Base-by-base conservation (phyloP, 2,888 invertebrate genomes). In the Ectropis crepuscularia region DNA sequence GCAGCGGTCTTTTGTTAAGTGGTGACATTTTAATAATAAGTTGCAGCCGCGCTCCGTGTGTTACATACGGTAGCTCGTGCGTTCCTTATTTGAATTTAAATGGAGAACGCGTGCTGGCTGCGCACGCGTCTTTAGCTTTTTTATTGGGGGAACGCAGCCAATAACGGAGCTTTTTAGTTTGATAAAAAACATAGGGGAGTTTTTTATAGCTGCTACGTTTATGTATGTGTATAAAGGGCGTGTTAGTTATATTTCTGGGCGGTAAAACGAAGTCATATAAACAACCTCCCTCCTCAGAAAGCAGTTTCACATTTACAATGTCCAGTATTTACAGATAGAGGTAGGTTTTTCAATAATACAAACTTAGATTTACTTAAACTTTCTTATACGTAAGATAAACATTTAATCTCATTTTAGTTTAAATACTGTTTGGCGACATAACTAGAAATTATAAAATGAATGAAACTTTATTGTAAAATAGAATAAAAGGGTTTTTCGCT, bases 91-190 rank as follows among this genome's bases (percentile, higher is more conserved):
- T 87, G 84, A 87, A 87, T 87, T 84, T 88, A 85, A 86, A 88
- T 85, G 85, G 85, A 77, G 77, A 83, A 76, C 86, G 85, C 85
- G 88, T 85, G 89, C 83, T 79, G 79, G 77, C 73, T 72, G 55
- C 60, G 79, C 88, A 86, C 88, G 89, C 88, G 88, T 86, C 87
- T 89, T 88, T 89, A 83, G 75, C 83, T 88, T 91, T 92, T 92
- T 92, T 92, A 90, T 85, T 80, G 83, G 82, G 84, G 82, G 77
- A 69, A 66, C 68, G 61, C 81, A 76, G 74, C 92, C 92, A 92
- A 92, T 92, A 79, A 79, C 80, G 74, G 72, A 9, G 71, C 71
- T 74, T 85, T 83, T 85, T 79, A 76, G 75, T 74, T 68, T 65
- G 70, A 74, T 81, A 86, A 90, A 90, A 90, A 89, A 84, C 76